Evolutionary conservation across 2,797 vertebrate genomes (phyloP), one percentile per base, ranked within the genome.

Genomic region (Pempheris klunzingeri): DNA sequence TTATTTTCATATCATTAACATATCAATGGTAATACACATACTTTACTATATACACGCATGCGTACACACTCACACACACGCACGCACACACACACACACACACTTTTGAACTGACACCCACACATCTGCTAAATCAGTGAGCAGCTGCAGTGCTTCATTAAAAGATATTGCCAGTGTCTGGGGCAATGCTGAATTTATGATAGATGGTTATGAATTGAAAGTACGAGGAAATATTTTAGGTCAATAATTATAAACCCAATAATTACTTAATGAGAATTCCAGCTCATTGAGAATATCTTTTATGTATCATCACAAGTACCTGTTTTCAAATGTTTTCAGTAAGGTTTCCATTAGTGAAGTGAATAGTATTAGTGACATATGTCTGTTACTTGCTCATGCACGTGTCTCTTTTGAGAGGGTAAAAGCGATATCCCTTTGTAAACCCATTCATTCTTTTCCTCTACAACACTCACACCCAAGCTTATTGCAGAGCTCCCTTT

Each of bases 71-170:
- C 41, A 49, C 65, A 50, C 47, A 44, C 50, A 80, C 44, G 71
- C 72, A 72, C 81, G 70, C 78, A 84, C 64, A 36, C 62, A 60
- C 28, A 32, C 46, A 34, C 20, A 61, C 38, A 28, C 50, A 58
- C 10, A 69, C 62, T 53, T 69, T 50, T 4, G 65, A 61, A 55
- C 62, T 81, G 38, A 81, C 74, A 79, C 84, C 73, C 73, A 86
- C 79, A 53, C 78, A 74, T 80, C 61, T 78, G 50, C 60, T 44
- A 81, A 77, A 86, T 87, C 75, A 83, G 58, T 71, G 57, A 85
- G 78, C 54, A 87, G 80, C 89, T 85, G 81, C 71, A 79, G 78
- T 52, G 59, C 53, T 86, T 84, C 70, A 82, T 82, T 86, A 83
- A 85, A 72, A 83, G 39, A 78, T 80, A 73, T 60, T 26, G 50